Conservation (phyloP, 2,888 invertebrate species). For the Folsomia candida region DNA sequence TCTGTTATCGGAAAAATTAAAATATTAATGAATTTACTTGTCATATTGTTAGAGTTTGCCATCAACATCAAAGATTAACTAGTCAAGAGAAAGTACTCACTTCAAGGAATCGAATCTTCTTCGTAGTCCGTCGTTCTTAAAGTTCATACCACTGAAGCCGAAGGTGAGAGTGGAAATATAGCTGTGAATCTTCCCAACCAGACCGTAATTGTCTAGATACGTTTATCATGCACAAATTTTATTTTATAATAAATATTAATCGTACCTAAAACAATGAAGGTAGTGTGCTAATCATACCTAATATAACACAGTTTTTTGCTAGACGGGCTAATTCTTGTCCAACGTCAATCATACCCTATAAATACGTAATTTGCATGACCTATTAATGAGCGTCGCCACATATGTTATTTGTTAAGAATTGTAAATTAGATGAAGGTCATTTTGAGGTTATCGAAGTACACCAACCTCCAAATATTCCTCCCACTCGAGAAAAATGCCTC, state of each 20-base stretch:
- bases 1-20: neutral
- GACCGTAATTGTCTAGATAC: neutral
- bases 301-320: slow-evolving; percentile 14
- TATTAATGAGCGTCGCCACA: too few species aligned
- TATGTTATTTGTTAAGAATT: too few species aligned
- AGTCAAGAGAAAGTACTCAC: too few species aligned
- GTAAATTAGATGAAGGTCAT: too few species aligned
- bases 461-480: slow-evolving; percentile 14
- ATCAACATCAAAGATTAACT: neutral
- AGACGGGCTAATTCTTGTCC: slow-evolving; percentile 11
- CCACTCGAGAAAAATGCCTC: slow-evolving; percentile 10
- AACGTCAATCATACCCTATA: slow-evolving; percentile 9
- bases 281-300: neutral
- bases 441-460: too few species aligned
- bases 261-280: neutral
- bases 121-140: slow-evolving; percentile 10
- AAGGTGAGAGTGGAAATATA: slow-evolving; percentile 2
- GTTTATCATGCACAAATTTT: neutral
- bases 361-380: too few species aligned
- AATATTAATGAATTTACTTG: neutral
- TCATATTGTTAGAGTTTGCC: neutral
- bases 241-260: neutral
- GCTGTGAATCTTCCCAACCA: slow-evolving; percentile 8
- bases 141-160: slow-evolving; percentile 17
- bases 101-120: slow-evolving; percentile 13